Evolutionary conservation across 2,797 vertebrate species (phyloP).

Genomic region (Heterohyrax brucei): DNA sequence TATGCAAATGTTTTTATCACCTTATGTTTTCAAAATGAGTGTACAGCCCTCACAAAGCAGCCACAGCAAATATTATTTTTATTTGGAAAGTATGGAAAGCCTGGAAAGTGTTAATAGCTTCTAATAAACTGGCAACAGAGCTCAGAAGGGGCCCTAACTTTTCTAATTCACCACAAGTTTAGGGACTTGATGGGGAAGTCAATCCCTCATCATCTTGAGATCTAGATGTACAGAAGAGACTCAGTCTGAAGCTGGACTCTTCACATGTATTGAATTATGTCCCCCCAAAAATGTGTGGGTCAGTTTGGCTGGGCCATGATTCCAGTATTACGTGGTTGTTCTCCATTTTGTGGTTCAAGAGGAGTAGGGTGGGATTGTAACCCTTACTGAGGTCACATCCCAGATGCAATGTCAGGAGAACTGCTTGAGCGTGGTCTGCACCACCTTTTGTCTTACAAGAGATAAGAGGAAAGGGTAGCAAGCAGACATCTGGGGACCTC

Average conservation of each 20-base stretch:
- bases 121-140: neutral
- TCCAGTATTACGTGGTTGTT: no score
- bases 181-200: neutral
- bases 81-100: slow-evolving; percentile 43
- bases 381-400: no score
- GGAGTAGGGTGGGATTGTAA: no score
- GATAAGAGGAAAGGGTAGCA: no score
- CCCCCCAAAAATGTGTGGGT: no score
- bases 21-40: slow-evolving; percentile 55
- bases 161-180: neutral
- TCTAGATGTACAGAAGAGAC: neutral
- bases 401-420: no score
- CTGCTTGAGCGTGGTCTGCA: no score
- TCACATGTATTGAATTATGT: no score
- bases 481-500: no score
- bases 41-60: neutral
- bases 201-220: neutral
- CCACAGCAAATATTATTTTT: neutral
- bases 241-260: neutral
- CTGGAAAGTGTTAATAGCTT: neutral
- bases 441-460: no score
- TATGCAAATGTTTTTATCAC: neutral
- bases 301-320: no score
- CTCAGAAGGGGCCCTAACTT: neutral
- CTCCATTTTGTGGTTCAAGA: no score